Conservation (phyloP, 1,140 invertebrate genomes). For the Listronotus bonariensis region DNA sequence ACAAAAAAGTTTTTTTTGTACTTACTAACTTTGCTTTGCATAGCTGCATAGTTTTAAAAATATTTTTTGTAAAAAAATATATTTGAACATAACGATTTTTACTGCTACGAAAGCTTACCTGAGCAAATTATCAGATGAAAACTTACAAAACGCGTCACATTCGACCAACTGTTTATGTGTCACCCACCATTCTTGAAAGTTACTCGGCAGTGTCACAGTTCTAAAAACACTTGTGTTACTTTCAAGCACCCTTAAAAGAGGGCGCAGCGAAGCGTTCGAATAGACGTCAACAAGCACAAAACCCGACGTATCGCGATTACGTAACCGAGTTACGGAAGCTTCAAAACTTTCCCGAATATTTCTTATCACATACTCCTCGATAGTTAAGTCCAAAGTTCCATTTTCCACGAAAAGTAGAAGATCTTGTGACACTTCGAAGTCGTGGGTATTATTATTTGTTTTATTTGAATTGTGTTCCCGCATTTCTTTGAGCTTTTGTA, state of each 20-base stretch:
- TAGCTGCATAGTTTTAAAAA: no score
- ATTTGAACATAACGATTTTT: no score
- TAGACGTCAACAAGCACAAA: slow-evolving; percentile 44
- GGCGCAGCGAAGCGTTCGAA: slow-evolving; percentile 41
- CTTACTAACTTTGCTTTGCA: no score
- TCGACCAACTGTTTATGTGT: slow-evolving; percentile 51
- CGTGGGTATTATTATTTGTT: slow-evolving; percentile 8
- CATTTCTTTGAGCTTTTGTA: not conserved
- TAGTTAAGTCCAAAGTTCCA: slow-evolving; percentile 29
- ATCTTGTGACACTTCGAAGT: slow-evolving; percentile 31
- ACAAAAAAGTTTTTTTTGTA: no score
- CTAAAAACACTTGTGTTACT: slow-evolving; percentile 40
- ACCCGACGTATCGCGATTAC: slow-evolving; percentile 2
- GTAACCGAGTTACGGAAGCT: slow-evolving; percentile 1
- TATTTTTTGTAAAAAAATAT: no score
- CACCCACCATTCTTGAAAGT: slow-evolving; percentile 51
- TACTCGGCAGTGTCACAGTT: slow-evolving; percentile 37
- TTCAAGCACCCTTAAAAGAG: slow-evolving; percentile 39
- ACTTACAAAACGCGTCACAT: slow-evolving; percentile 45
- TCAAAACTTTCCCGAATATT: slow-evolving; percentile 27
- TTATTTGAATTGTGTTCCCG: not conserved
- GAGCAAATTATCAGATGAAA: slow-evolving; percentile 26
- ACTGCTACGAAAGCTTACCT: slow-evolving; percentile 20
- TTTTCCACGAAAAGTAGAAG: slow-evolving; percentile 43
- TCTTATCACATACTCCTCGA: slow-evolving; percentile 37